A percentile compares a stretch with the other conserved stretches of the same genome.
Conservation (phyloP, 2,797 vertebrate genomes). For the Cheracebus regulus region DNA sequence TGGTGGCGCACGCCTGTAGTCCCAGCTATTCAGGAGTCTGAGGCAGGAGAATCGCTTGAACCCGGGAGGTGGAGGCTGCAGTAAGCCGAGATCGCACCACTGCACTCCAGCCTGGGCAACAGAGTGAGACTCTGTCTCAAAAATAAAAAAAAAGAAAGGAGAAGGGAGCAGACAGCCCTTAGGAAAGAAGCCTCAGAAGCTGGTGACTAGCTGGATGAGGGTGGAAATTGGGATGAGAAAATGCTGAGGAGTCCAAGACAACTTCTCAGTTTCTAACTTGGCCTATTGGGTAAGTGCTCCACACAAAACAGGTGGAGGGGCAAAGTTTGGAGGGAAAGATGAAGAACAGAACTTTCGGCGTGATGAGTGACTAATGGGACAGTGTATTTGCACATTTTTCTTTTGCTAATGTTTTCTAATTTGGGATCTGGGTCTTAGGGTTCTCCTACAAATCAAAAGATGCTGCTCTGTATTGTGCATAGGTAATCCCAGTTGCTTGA, state of each 20-base stretch:
- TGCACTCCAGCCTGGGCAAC: too few species aligned
- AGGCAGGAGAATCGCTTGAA: too few species aligned
- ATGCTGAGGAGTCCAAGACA: rapidly evolving
- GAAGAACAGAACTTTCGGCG: rapidly evolving
- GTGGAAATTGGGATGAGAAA: rapidly evolving
- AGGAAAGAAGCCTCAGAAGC: rapidly evolving
- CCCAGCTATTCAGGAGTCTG: too few species aligned
- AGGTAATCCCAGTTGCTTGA: not conserved
- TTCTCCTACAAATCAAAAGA: not conserved
- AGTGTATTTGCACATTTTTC: not conserved
- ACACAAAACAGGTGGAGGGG: not conserved
- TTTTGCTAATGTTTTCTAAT: not conserved
- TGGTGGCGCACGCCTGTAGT: too few species aligned
- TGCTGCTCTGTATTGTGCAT: rapidly evolving
- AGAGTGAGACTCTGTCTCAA: too few species aligned
- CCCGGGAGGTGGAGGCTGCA: too few species aligned
- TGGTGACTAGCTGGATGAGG: rapidly evolving
- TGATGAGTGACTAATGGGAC: too few species aligned
- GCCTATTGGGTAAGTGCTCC: not conserved
- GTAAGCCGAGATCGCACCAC: too few species aligned
- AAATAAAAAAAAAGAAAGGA: too few species aligned
- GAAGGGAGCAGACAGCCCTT: rapidly evolving
- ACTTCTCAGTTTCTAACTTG: not conserved
- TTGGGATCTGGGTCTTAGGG: not conserved
- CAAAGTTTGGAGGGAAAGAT: not conserved